Evolutionary conservation across 2,113 vertebrate species (phyloP).

Genomic region (Saguinus midas): DNA sequence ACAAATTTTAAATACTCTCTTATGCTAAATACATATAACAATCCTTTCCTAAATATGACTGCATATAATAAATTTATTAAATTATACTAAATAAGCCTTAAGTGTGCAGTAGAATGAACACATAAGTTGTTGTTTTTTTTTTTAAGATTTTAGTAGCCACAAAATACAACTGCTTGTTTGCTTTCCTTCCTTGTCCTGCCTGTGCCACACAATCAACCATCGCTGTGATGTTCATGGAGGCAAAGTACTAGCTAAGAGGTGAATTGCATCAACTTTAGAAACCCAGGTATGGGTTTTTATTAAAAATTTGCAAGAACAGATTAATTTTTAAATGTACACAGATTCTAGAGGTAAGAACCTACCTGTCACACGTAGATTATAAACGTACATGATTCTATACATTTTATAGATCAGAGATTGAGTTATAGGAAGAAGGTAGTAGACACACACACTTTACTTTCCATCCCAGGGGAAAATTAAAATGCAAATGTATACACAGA

Average conservation of each 20-base stretch:
- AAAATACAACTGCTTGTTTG: neutral
- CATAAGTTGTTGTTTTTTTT: neutral
- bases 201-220: neutral
- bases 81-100: neutral
- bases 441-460: neutral
- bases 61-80: neutral
- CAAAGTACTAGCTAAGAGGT: neutral
- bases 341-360: neutral
- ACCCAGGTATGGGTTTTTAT: neutral
- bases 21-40: neutral
- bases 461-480: neutral
- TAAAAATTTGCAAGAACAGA: neutral
- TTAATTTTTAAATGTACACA: neutral
- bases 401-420: neutral
- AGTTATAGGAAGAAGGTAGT: neutral
- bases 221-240: neutral
- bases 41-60: neutral
- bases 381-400: neutral
- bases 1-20: constrained; percentile 41
- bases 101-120: neutral
- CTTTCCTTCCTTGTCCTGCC: neutral
- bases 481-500: neutral
- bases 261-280: neutral
- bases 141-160: neutral
- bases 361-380: neutral